phyloP scores from a whole-genome alignment of 1,140 invertebrate genomes.

The Leptinotarsa lineolata region DNA sequence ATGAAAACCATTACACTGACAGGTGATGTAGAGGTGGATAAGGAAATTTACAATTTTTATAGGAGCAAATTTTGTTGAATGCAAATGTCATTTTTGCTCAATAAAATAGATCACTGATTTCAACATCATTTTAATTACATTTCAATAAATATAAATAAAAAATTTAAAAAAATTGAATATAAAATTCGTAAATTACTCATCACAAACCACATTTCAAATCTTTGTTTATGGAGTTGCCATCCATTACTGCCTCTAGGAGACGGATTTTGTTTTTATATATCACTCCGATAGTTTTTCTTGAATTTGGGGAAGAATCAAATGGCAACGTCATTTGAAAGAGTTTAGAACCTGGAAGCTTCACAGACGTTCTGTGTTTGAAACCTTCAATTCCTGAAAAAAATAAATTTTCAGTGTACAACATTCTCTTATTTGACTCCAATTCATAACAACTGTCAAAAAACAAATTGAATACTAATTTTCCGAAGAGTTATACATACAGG shows the following conservation, averaged over 20 bases:
- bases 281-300: slow-evolving; percentile 42
- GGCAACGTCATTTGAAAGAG: slow-evolving; percentile 43
- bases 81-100: too few species aligned
- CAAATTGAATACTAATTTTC: too few species aligned
- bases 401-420: not conserved
- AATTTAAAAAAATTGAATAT: not conserved
- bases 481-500: too few species aligned
- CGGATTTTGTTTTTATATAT: slow-evolving; percentile 51
- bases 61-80: slow-evolving; percentile 45
- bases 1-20: slow-evolving; percentile 55
- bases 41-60: slow-evolving; percentile 59
- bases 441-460: not conserved
- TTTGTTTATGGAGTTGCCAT: slow-evolving; percentile 53
- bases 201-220: slow-evolving; percentile 41
- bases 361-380: slow-evolving; percentile 44
- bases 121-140: not conserved
- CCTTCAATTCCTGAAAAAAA: slow-evolving; percentile 48
- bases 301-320: slow-evolving; percentile 11
- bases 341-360: slow-evolving; percentile 41
- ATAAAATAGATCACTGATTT: too few species aligned
- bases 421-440: not conserved
- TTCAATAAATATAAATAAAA: not conserved
- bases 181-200: slow-evolving; percentile 2
- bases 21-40: slow-evolving; percentile 58
- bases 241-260: slow-evolving; percentile 57